Conservation (phyloP, 2,113 vertebrate species). For the Mixornis gularis region DNA sequence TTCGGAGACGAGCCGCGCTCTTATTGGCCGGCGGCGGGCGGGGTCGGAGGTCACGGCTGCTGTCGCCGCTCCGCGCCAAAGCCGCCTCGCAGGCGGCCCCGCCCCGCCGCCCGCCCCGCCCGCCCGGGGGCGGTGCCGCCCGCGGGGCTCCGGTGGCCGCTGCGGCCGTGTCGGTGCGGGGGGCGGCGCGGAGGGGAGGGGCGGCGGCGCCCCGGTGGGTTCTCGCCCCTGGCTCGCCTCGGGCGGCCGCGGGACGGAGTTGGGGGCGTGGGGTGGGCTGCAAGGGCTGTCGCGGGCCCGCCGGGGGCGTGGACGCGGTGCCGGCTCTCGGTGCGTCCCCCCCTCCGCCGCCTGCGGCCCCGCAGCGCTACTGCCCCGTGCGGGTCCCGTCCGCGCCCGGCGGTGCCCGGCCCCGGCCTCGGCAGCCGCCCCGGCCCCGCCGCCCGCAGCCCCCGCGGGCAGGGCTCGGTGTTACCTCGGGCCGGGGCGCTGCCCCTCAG, state of each 20-base stretch:
- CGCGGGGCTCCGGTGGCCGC: too few relatives aligned
- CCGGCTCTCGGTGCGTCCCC: neutral
- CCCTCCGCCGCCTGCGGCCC: neutral
- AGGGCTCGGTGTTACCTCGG: accelerated
- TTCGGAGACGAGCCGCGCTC: too few relatives aligned
- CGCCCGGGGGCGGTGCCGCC: too few relatives aligned
- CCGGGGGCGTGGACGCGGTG: neutral
- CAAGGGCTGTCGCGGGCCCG: neutral
- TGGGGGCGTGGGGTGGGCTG: too few relatives aligned
- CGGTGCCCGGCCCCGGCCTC: neutral
- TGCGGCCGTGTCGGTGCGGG: too few relatives aligned
- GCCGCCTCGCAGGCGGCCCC: too few relatives aligned
- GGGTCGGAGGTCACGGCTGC: too few relatives aligned
- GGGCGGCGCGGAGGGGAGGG: neutral
- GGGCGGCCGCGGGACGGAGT: neutral
- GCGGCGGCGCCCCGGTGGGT: neutral
- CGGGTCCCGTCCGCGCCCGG: neutral
- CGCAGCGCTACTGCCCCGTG: neutral
- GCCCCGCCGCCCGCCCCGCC: too few relatives aligned
- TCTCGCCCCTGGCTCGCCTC: too few relatives aligned
- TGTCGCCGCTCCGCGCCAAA: too few relatives aligned
- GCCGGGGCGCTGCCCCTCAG: neutral
- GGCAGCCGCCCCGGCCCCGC: neutral
- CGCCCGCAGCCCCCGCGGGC: neutral
- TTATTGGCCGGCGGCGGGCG: too few relatives aligned